Percentiles rank a stretch among this genome's conserved stretches.
phyloP scores from a whole-genome alignment of 2,113 vertebrate species.

The Barbus barbus region DNA sequence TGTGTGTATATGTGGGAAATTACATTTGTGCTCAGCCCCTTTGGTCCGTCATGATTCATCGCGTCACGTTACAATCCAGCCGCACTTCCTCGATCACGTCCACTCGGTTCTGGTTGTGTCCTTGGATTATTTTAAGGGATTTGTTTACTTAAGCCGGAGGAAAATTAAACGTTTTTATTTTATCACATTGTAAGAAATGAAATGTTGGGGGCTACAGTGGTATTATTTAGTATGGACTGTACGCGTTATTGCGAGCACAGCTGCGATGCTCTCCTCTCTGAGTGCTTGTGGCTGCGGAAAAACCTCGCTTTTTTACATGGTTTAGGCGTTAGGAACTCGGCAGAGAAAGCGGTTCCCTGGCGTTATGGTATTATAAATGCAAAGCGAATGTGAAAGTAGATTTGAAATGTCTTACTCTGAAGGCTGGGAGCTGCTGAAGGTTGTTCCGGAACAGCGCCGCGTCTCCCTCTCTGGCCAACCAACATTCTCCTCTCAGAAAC shows the following conservation, averaged over 20 bases:
- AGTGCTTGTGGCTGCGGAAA: too few species aligned
- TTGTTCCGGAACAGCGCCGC: slow-evolving; percentile 32
- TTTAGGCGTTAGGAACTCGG: neutral
- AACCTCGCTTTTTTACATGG: neutral
- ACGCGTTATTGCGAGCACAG: neutral
- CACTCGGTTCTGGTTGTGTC: neutral
- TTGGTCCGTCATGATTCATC: neutral
- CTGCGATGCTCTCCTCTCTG: neutral
- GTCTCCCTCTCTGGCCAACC: slow-evolving; percentile 12
- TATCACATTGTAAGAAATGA: neutral
- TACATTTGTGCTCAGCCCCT: neutral
- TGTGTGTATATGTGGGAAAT: neutral
- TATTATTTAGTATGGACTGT: neutral
- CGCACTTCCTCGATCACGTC: slow-evolving; percentile 5
- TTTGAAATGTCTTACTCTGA: slow-evolving; percentile 27
- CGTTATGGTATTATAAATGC: neutral
- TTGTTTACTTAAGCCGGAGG: neutral
- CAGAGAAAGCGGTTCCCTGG: neutral
- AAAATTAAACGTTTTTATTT: neutral
- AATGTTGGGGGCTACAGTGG: neutral
- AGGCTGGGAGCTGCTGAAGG: neutral
- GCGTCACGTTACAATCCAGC: neutral
- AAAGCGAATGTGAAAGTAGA: slow-evolving; percentile 14
- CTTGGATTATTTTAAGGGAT: neutral
- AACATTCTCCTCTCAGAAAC: slow-evolving; percentile 9